Percentiles rank a stretch among this genome's conserved stretches.
Evolutionary conservation across 2,113 vertebrate species (phyloP).

Genomic region (Ameiurus melas): DNA sequence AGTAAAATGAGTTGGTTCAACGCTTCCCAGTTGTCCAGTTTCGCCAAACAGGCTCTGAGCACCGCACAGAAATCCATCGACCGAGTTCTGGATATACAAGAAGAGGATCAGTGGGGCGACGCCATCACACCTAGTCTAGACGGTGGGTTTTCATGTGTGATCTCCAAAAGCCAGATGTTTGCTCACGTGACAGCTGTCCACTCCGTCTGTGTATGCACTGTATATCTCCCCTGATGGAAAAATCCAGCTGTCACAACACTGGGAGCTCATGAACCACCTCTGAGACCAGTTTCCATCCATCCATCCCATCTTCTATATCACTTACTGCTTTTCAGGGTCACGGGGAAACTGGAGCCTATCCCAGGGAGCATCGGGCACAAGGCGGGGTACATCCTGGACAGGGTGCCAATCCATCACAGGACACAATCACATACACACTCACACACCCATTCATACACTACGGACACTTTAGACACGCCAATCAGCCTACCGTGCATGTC

Average conservation of each 20-base stretch:
- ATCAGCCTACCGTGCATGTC: no score
- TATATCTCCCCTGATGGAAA: background rate
- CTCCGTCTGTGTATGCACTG: background rate
- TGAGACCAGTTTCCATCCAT: background rate
- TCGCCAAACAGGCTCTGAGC: slow-evolving; percentile 96
- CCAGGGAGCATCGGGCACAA: no score
- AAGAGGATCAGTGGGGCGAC: slow-evolving; percentile 88
- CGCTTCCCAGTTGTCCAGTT: slow-evolving; percentile 93
- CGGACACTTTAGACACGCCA: no score
- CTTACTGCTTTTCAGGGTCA: no score
- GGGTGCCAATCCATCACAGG: no score
- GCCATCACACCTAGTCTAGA: slow-evolving; percentile 73
- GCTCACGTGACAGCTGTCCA: background rate
- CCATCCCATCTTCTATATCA: no score
- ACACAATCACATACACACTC: no score
- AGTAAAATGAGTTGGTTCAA: slow-evolving; percentile 97
- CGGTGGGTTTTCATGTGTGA: slow-evolving; percentile 67
- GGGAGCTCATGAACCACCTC: background rate
- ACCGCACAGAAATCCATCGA: slow-evolving; percentile 98
- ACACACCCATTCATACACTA: no score
- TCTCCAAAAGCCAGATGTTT: background rate
- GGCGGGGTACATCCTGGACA: no score
- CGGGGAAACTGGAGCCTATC: no score
- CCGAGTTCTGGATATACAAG: slow-evolving; percentile 93
- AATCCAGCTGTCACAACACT: background rate